These are phyloP conservation scores for Hyla sarda DNA, from an alignment of 2,113 vertebrate species.

Conservation along the genomic window DNA sequence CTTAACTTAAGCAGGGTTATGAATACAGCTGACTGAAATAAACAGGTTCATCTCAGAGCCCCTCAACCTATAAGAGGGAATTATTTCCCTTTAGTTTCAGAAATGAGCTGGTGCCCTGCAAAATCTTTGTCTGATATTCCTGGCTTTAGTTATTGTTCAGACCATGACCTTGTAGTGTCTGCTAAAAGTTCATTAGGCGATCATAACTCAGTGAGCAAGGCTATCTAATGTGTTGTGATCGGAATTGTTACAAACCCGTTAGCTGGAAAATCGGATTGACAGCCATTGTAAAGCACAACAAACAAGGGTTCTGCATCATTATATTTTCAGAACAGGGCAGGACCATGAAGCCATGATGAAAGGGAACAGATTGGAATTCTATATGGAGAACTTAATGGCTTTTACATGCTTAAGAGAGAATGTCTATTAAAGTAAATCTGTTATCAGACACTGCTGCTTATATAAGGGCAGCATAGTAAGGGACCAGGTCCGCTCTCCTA, in stretches of 20 bases:
- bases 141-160: constrained; percentile 2
- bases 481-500: too few relatives aligned
- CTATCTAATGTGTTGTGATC: constrained; percentile 30
- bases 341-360: not conserved
- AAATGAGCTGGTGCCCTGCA: not conserved
- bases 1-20: too few relatives aligned
- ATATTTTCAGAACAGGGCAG: not conserved
- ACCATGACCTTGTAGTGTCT: constrained; percentile 19
- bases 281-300: constrained; percentile 32
- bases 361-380: not conserved
- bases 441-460: too few relatives aligned
- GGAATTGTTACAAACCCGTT: constrained; percentile 40
- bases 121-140: not conserved
- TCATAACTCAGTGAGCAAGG: constrained; percentile 37
- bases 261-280: constrained; percentile 40
- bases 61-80: too few relatives aligned
- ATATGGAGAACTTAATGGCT: not conserved
- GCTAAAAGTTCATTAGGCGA: constrained; percentile 37
- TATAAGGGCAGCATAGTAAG: too few relatives aligned
- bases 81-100: not conserved
- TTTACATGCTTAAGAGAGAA: not conserved
- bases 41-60: too few relatives aligned
- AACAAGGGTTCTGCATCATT: constrained; percentile 26
- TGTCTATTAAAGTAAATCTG: not conserved
- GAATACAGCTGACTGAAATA: too few relatives aligned